Evolutionary conservation across 2,113 vertebrate genomes (phyloP).

Genomic region (Prinia subflava): DNA sequence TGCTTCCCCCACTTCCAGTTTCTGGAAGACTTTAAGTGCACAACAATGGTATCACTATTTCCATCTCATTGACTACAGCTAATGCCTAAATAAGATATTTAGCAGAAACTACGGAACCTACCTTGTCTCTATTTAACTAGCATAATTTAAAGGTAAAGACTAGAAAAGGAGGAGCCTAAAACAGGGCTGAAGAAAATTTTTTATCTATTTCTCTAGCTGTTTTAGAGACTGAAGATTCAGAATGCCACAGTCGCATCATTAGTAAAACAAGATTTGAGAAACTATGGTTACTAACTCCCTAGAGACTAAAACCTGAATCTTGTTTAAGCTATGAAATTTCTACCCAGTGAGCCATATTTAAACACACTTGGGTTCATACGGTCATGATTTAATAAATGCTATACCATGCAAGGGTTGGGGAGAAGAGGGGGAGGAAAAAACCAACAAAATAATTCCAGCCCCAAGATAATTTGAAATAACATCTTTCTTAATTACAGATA

Average conservation of each 20-base stretch:
- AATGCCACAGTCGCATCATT: background rate
- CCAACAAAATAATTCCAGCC: background rate
- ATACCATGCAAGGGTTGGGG: accelerated
- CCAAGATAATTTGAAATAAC: background rate
- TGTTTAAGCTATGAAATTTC: background rate
- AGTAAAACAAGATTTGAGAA: background rate
- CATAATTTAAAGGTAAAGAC: background rate
- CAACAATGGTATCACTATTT: background rate
- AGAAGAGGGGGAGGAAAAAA: background rate
- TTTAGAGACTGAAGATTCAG: background rate
- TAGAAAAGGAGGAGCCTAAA: background rate
- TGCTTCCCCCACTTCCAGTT: background rate
- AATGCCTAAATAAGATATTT: background rate
- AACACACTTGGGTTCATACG: background rate
- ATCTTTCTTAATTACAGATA: background rate
- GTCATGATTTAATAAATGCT: background rate
- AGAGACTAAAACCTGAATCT: background rate
- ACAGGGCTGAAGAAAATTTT: background rate
- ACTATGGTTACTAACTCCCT: background rate
- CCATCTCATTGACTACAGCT: background rate
- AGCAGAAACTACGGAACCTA: background rate
- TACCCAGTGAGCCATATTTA: background rate
- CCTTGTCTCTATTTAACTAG: background rate
- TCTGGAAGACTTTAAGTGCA: background rate
- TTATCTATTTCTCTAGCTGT: background rate